phyloP scores from a whole-genome alignment of 2,888 invertebrate genomes.

The Baccha elongata region DNA sequence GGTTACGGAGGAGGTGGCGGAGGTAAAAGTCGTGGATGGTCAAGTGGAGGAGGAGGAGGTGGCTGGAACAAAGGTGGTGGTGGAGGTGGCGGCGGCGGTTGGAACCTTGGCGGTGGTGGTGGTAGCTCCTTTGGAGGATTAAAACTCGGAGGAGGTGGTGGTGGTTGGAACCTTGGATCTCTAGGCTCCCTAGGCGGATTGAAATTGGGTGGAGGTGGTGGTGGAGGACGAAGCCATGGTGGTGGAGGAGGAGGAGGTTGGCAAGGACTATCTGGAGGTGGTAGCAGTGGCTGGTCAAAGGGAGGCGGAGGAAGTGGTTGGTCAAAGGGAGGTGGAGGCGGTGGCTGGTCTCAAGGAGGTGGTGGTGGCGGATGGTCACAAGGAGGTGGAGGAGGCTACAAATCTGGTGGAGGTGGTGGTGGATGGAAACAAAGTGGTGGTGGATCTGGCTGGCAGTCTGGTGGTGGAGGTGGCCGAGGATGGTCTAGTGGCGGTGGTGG shows the following conservation, averaged over 20 bases:
- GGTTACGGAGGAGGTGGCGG: constrained; percentile 15
- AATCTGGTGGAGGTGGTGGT: constrained; percentile 58
- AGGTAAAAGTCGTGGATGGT: constrained; percentile 60
- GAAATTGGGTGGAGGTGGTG: constrained; percentile 66
- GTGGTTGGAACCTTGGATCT: constrained; percentile 27
- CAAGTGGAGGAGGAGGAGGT: constrained; percentile 68
- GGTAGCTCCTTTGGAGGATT: constrained; percentile 23
- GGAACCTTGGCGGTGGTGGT: constrained; percentile 49
- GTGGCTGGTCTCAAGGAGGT: constrained; percentile 42
- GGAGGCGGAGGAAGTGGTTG: constrained; percentile 68
- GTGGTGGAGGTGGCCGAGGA: constrained; percentile 68
- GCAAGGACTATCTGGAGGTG: constrained; percentile 61
- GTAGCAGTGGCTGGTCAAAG: constrained; percentile 75
- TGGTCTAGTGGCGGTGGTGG: constrained; percentile 75
- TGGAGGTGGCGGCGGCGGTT: constrained; percentile 69
- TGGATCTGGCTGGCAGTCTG: constrained; percentile 54
- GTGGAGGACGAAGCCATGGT: constrained; percentile 34
- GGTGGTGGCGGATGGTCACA: constrained; percentile 44
- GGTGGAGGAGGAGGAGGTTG: constrained; percentile 74
- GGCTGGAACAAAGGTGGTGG: constrained; percentile 67
- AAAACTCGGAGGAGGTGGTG: constrained; percentile 37
- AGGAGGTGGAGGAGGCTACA: constrained; percentile 68
- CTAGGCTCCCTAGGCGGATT: constrained; percentile 47
- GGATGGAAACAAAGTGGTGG: constrained; percentile 20
- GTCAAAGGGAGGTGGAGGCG: constrained; percentile 70